These are phyloP conservation scores for Ophion costatus DNA, from an alignment of 2,888 invertebrate genomes.

Conservation along the genomic window DNA sequence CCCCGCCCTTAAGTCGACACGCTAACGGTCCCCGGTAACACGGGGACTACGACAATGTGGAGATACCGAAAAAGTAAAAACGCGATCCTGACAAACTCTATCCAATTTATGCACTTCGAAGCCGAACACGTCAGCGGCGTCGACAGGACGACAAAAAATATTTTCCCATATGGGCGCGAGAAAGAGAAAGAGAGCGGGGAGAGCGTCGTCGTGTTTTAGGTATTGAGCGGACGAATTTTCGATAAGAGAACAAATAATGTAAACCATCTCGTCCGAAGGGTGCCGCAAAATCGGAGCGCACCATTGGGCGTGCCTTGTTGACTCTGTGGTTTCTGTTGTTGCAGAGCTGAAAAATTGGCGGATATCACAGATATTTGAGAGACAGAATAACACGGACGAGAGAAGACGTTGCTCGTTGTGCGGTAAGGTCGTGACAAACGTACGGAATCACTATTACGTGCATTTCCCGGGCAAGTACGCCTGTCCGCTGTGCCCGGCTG, in stretches of 20 bases:
- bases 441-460: constrained; percentile 87
- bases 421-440: constrained; percentile 87
- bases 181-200: constrained; percentile 38
- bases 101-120: too few species aligned
- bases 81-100: too few species aligned
- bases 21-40: too few species aligned
- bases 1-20: too few species aligned
- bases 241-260: constrained; percentile 31
- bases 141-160: not conserved
- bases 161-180: constrained; percentile 20
- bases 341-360: constrained; percentile 86
- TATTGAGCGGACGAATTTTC: constrained; percentile 1
- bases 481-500: constrained; percentile 86
- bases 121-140: not conserved
- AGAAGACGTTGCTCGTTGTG: constrained; percentile 86
- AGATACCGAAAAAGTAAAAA: too few species aligned
- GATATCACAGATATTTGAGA: constrained; percentile 86
- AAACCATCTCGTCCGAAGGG: constrained; percentile 55
- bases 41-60: too few species aligned
- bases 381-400: constrained; percentile 86
- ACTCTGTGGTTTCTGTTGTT: constrained; percentile 82
- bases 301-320: constrained; percentile 75
- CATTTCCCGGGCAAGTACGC: constrained; percentile 87
- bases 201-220: not conserved
- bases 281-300: constrained; percentile 62